Percentiles rank a stretch among this genome's conserved stretches.
These are phyloP conservation scores for Morpho helenor DNA, from an alignment of 2,888 invertebrate genomes.

Conservation along the genomic window DNA sequence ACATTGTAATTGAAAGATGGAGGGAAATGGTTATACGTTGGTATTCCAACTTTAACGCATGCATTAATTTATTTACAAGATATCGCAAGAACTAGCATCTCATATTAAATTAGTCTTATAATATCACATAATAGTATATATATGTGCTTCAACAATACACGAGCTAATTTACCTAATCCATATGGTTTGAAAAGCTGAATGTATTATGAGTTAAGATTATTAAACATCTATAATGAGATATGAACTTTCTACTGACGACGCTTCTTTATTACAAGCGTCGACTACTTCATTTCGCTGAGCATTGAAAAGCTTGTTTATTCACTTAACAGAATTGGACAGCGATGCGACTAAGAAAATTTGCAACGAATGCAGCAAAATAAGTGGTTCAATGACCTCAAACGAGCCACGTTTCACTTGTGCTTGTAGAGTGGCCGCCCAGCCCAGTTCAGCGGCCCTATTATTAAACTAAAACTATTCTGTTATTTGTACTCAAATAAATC, in stretches of 20 bases:
- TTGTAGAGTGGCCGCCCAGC: slow-evolving; percentile 48
- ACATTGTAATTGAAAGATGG: too few relatives aligned
- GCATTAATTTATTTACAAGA: too few relatives aligned
- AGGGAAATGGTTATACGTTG: too few relatives aligned
- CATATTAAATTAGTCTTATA: too few relatives aligned
- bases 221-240: background rate
- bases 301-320: slow-evolving; percentile 60
- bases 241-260: slow-evolving; percentile 38
- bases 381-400: slow-evolving; percentile 72
- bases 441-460: slow-evolving; percentile 72
- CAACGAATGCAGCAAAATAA: slow-evolving; percentile 79
- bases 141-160: too few relatives aligned
- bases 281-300: slow-evolving; percentile 52
- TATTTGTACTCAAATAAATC: slow-evolving; percentile 32
- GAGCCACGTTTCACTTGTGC: slow-evolving; percentile 76
- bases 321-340: slow-evolving; percentile 62
- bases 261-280: slow-evolving; percentile 46
- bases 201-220: too few relatives aligned
- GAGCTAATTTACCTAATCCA: too few relatives aligned
- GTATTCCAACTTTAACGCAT: too few relatives aligned
- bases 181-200: background rate
- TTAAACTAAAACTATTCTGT: slow-evolving; percentile 47
- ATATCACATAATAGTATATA: too few relatives aligned
- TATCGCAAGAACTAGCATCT: too few relatives aligned
- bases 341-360: slow-evolving; percentile 72